Conservation (phyloP, 2,888 invertebrate species). For the Odontothrips loti region DNA sequence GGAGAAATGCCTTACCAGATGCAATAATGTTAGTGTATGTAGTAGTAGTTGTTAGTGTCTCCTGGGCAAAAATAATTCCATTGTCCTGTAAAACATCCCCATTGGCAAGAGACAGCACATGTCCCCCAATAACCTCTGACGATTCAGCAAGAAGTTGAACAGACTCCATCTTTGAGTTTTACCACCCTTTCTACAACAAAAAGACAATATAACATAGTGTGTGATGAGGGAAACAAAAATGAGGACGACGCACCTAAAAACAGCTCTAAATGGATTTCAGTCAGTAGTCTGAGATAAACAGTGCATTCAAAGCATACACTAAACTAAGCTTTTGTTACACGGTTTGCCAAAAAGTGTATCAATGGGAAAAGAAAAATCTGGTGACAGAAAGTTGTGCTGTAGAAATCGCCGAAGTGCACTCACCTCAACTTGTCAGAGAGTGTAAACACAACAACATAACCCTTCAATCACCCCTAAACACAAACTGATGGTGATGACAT, state of each 20-base stretch:
- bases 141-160: not conserved
- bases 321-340: not conserved
- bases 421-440: not conserved
- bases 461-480: not conserved
- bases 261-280: not conserved
- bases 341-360: not conserved
- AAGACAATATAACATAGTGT: not conserved
- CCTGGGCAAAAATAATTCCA: slow-evolving; percentile 4
- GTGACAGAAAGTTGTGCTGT: not conserved
- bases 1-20: not conserved
- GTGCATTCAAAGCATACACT: not conserved
- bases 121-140: not conserved
- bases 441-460: slow-evolving; percentile 8
- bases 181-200: not conserved
- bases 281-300: not conserved
- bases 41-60: not conserved
- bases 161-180: not conserved
- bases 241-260: not conserved
- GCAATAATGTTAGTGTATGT: not conserved
- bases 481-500: not conserved
- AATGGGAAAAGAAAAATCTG: not conserved
- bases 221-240: not conserved
- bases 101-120: not conserved
- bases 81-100: not conserved
- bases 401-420: too few relatives aligned